A percentile compares a stretch with the other conserved stretches of the same genome.
These are phyloP conservation scores for Tolmerus cingulatus DNA, from an alignment of 2,888 invertebrate species.

Conservation along the genomic window DNA sequence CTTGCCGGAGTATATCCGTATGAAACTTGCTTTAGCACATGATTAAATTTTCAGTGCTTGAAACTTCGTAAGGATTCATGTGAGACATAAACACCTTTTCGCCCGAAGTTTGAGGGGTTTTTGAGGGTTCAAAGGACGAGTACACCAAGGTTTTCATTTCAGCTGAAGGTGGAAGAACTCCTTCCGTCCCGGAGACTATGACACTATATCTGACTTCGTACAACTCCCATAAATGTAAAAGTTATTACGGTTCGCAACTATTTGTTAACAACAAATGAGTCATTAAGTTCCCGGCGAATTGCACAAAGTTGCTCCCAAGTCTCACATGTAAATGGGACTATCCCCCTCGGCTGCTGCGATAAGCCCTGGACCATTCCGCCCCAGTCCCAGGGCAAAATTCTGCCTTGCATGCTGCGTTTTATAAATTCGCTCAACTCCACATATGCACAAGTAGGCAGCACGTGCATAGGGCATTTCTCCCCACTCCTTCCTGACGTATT, in stretches of 20 bases:
- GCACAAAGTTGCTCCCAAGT: not conserved
- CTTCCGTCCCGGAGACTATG: not conserved
- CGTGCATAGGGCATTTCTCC: not conserved
- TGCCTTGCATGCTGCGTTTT: not conserved
- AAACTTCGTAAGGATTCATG: not conserved
- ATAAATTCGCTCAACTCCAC: not conserved
- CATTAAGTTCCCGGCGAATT: slow-evolving; percentile 3
- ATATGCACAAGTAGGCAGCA: not conserved
- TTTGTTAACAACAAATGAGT: slow-evolving; percentile 26
- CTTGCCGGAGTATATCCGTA: not conserved
- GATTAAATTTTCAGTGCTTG: slow-evolving; percentile 1
- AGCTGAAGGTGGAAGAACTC: not conserved
- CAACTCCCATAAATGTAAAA: not conserved
- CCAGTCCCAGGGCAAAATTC: not conserved
- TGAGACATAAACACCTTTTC: not conserved
- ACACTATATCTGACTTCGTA: not conserved
- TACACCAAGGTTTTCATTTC: not conserved
- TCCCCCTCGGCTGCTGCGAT: not conserved
- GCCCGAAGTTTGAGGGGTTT: not conserved
- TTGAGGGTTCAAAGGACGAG: not conserved
- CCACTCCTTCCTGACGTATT: not conserved
- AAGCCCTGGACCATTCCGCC: not conserved
- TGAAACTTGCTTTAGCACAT: not conserved
- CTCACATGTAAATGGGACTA: not conserved
- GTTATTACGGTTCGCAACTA: slow-evolving; percentile 13